phyloP scores from a whole-genome alignment of 2,113 vertebrate species.

The Ammodytes marinus region DNA sequence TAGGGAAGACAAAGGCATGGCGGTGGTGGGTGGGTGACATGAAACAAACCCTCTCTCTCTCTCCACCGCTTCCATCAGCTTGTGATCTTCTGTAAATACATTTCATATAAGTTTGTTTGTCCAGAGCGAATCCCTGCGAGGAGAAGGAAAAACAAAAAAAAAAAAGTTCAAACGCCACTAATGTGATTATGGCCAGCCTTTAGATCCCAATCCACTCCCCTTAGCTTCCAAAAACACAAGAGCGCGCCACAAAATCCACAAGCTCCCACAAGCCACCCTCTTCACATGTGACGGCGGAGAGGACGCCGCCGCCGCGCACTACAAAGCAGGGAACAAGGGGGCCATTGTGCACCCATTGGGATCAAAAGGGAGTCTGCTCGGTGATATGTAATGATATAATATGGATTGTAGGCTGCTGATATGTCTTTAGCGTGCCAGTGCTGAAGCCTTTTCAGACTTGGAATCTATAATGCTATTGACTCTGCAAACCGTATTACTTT shows the following conservation, averaged over 20 bases:
- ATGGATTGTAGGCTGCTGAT: not conserved
- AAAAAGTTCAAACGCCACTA: slow-evolving; percentile 78
- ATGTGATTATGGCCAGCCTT: slow-evolving; percentile 74
- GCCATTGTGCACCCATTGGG: slow-evolving; percentile 32
- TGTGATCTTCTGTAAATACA: slow-evolving; percentile 68
- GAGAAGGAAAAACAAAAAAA: slow-evolving; percentile 78
- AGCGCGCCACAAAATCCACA: slow-evolving; percentile 37
- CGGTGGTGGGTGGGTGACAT: slow-evolving; percentile 58
- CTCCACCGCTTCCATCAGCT: slow-evolving; percentile 55
- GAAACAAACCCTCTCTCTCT: slow-evolving; percentile 61
- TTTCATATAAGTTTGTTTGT: slow-evolving; percentile 74
- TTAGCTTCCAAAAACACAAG: slow-evolving; percentile 62
- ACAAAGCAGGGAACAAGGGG: slow-evolving; percentile 46
- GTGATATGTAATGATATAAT: slow-evolving; percentile 16
- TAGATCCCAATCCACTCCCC: slow-evolving; percentile 71
- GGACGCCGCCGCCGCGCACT: slow-evolving; percentile 12
- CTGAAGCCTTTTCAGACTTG: not conserved
- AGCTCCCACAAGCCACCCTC: slow-evolving; percentile 39
- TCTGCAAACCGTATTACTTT: not conserved
- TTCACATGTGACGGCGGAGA: slow-evolving; percentile 45
- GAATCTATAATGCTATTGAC: too few relatives aligned
- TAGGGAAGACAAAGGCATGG: slow-evolving; percentile 18
- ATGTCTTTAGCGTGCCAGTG: not conserved
- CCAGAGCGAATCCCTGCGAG: slow-evolving; percentile 62
- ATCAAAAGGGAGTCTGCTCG: slow-evolving; percentile 54